phyloP scores from a whole-genome alignment of 2,113 vertebrate genomes.

The Elachura formosa region DNA sequence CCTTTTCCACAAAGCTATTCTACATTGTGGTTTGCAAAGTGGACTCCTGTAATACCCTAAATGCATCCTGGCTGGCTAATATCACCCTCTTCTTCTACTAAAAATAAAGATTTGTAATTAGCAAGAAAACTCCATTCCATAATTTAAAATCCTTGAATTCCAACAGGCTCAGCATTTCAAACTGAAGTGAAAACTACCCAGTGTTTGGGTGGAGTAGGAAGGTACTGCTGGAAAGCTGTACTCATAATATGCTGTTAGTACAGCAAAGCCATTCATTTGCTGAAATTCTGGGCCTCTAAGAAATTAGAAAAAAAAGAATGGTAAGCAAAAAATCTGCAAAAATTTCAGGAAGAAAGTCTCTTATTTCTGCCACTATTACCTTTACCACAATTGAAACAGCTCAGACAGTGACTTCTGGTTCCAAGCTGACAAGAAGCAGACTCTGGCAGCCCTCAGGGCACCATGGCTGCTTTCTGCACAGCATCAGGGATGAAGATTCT shows the following conservation, averaged over 20 bases:
- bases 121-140: not conserved
- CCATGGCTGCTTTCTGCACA: not conserved
- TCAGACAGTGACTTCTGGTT: not conserved
- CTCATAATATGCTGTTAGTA: conserved; percentile 19
- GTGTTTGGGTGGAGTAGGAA: conserved; percentile 19
- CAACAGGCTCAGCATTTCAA: not conserved
- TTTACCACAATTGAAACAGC: not conserved
- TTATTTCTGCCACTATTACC: not conserved
- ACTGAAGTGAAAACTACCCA: not conserved
- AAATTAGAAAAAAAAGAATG: not conserved
- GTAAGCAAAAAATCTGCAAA: not conserved
- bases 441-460: not conserved
- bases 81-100: not conserved
- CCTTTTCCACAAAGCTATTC: not conserved
- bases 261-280: conserved; percentile 50
- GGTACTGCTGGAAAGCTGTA: conserved; percentile 12
- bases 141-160: conserved; percentile 27
- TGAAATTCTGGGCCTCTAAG: conserved; percentile 19
- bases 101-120: conserved; percentile 31
- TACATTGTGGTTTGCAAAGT: not conserved
- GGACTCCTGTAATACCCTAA: conserved; percentile 6
- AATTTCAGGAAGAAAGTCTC: not conserved
- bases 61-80: not conserved
- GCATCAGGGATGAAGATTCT: not conserved
- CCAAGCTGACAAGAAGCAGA: not conserved